A percentile compares a stretch with the other conserved stretches of the same genome.
Evolutionary conservation across 2,888 invertebrate species (phyloP).

Genomic region (Bhutanitis thaidina): DNA sequence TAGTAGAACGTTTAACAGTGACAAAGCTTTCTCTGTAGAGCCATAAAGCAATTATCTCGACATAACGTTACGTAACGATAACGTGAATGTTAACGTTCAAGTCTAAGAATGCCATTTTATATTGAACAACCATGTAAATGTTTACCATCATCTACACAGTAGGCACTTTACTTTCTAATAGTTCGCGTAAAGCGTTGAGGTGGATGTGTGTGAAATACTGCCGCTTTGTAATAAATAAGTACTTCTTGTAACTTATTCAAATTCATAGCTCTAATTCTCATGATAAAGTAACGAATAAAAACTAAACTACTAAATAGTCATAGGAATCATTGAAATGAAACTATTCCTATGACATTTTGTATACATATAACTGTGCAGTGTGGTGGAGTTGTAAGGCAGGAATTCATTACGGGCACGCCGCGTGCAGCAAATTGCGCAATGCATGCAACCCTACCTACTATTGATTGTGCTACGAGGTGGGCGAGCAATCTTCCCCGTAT

Average conservation of each 20-base stretch:
- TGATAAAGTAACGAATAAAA: no score
- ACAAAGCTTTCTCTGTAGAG: conserved; percentile 57
- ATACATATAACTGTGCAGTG: no score
- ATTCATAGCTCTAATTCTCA: no score
- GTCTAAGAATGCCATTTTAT: conserved; percentile 10
- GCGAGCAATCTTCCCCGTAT: conserved; percentile 52
- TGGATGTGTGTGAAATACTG: no score
- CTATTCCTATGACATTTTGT: no score
- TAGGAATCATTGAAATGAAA: no score
- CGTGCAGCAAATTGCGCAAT: conserved; percentile 70
- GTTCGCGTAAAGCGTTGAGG: no score
- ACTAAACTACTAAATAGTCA: no score
- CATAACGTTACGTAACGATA: conserved; percentile 27
- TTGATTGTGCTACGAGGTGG: conserved; percentile 16
- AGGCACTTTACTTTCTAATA: no score
- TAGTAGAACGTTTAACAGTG: conserved; percentile 60
- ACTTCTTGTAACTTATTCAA: no score
- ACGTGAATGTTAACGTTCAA: conserved; percentile 15
- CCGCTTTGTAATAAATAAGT: no score
- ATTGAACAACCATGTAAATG: conserved; percentile 26
- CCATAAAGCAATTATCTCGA: conserved; percentile 49
- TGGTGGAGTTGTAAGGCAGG: conserved; percentile 47
- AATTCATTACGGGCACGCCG: conserved; percentile 35
- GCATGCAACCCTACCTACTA: conserved; percentile 20
- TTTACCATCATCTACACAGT: background rate